phyloP scores from a whole-genome alignment of 2,113 vertebrate genomes.

The Phrynocephalus versicolor region DNA sequence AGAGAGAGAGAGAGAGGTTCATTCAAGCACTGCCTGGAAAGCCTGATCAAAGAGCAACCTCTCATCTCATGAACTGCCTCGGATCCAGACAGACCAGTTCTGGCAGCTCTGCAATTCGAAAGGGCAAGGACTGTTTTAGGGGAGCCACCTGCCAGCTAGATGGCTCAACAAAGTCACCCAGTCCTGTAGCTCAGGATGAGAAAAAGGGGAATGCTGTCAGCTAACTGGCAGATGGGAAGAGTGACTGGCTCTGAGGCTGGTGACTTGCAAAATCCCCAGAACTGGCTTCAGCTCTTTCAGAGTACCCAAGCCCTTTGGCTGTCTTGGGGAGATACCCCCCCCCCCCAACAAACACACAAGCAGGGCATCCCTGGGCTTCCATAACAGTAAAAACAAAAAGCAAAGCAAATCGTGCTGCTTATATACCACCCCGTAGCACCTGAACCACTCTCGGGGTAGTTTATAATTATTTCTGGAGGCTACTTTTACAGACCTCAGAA shows the following conservation, averaged over 20 bases:
- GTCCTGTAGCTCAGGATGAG: neutral
- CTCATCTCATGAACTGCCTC: neutral
- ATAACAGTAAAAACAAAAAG: no score
- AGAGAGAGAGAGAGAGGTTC: no score
- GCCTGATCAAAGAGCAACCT: neutral
- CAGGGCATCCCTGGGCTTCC: no score
- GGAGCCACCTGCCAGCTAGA: neutral
- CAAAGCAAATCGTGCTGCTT: no score
- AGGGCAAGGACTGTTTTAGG: no score
- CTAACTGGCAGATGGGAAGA: neutral
- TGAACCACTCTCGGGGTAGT: no score
- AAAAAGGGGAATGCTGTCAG: neutral
- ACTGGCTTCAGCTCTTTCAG: no score
- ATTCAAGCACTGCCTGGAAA: neutral
- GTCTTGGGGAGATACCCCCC: neutral
- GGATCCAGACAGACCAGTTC: neutral
- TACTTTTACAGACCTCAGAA: no score
- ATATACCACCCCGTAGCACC: no score
- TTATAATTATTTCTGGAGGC: no score
- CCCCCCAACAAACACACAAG: neutral
- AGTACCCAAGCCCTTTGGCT: neutral
- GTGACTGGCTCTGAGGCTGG: neutral
- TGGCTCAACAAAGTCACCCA: neutral
- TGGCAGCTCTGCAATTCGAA: neutral
- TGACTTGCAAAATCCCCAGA: neutral